Base-by-base conservation (phyloP, 1,140 invertebrate genomes). In the Sminthurinus signatus region DNA sequence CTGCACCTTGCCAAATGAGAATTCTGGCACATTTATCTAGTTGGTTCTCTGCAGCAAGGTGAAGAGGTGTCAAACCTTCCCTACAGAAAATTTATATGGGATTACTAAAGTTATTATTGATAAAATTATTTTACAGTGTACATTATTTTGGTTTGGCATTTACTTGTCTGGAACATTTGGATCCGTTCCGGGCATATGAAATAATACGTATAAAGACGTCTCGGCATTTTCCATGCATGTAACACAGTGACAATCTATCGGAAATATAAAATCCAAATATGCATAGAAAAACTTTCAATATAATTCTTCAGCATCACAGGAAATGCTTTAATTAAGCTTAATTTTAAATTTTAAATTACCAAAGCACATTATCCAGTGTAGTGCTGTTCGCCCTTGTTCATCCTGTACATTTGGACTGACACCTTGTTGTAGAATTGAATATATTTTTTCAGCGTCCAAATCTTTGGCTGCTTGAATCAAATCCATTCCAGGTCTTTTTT, bases 341-440 rank as follows among this genome's bases (percentile, higher is more conserved):
- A 43, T 14, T 27, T 51, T 29, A 50, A 14, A n/a, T 12, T 50
- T 27, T 61, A 8, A 8, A 48, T 19, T 14, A 70, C 68, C 55
- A 12, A 55, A 43, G 19, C 50, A 21, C 12, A 61, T 44, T 8
- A 55, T 50, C 31, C 31, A 64, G 39, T 71, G 69, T 1, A 71
- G 36, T 10, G 69, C 39, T 14, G 60, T 61, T 23, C 57, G 46
- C 51, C 66, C 65, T 31, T 54, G 25, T 15, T 64, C 50, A 54
- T 71, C 66, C 12, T 50, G 17, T 3, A 63, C 59, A 59, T 65
- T 71, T 2, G 65, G 55, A 43, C 67, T 64, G 25, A 60, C 64
- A 12, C 64, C 67, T 29, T 60, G 31, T 17, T 61, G 28, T 2
- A 68, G 44, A 3, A 68, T 29, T 10, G 25, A 27, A n/a, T 68